phyloP scores from a whole-genome alignment of 2,888 invertebrate species.

The Scaptodrosophila latifasciaeformis region DNA sequence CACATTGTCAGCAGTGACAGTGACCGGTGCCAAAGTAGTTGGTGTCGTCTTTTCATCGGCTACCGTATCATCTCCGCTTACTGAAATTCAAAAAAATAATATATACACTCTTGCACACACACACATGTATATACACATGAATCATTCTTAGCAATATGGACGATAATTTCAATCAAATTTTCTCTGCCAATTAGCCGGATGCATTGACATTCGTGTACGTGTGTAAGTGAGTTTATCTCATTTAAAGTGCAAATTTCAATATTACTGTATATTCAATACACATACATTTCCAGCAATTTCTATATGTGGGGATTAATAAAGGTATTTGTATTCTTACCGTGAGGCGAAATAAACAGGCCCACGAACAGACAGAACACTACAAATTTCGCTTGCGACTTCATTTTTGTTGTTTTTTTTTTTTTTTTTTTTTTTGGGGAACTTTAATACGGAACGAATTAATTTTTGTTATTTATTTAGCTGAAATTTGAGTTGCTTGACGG shows the following conservation, averaged over 20 bases:
- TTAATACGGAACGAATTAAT: no score
- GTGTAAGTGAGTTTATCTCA: slow-evolving; percentile 27
- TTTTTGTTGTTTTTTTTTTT: slow-evolving; percentile 34
- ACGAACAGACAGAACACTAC: slow-evolving; percentile 62
- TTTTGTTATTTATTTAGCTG: no score
- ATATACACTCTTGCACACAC: slow-evolving; percentile 2
- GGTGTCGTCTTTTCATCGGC: slow-evolving; percentile 1
- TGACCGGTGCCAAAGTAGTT: neutral
- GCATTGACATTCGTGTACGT: slow-evolving; percentile 11
- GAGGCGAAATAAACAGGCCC: slow-evolving; percentile 56
- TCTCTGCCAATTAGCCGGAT: slow-evolving; percentile 9
- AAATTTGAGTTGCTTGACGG: no score
- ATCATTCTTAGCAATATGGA: neutral
- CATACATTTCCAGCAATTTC: slow-evolving; percentile 20
- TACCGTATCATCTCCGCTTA: neutral
- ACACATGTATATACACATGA: neutral
- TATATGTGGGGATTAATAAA: neutral
- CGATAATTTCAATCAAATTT: neutral
- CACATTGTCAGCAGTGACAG: neutral
- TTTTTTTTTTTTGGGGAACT: no score
- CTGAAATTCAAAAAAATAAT: neutral
- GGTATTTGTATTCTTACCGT: slow-evolving; percentile 40
- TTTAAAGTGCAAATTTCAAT: slow-evolving; percentile 16
- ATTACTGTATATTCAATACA: slow-evolving; percentile 14
- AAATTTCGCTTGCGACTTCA: slow-evolving; percentile 63